Conservation (phyloP, 2,113 vertebrate species). For the Craseonycteris thonglongyai region DNA sequence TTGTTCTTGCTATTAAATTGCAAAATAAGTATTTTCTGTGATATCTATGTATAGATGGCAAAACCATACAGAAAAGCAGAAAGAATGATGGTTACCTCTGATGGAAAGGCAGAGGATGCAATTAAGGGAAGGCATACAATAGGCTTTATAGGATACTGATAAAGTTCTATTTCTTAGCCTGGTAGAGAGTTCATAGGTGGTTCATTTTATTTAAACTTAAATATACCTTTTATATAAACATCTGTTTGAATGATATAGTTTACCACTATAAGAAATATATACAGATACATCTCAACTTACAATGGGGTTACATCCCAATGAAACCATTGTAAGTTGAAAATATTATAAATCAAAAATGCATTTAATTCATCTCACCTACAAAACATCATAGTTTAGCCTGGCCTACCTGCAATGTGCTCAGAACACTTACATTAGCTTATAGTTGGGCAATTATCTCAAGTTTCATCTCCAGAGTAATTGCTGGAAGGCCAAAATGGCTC, state of each 20-base stretch:
- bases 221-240: neutral
- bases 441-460: neutral
- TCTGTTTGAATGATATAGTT: neutral
- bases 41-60: neutral
- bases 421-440: neutral
- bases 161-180: neutral
- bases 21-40: neutral
- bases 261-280: neutral
- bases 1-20: neutral
- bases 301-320: neutral
- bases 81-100: neutral
- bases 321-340: neutral
- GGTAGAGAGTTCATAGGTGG: neutral
- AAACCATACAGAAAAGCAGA: neutral
- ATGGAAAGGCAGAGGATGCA: neutral
- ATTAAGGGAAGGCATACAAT: neutral
- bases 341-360: neutral
- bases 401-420: neutral
- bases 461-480: neutral
- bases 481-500: too few relatives aligned
- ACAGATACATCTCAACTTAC: neutral
- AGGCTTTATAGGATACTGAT: neutral
- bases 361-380: neutral
- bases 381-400: neutral
- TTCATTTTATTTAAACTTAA: conserved; percentile 12